Conservation (phyloP, 1,140 invertebrate genomes). For the Ceratina calcarata region DNA sequence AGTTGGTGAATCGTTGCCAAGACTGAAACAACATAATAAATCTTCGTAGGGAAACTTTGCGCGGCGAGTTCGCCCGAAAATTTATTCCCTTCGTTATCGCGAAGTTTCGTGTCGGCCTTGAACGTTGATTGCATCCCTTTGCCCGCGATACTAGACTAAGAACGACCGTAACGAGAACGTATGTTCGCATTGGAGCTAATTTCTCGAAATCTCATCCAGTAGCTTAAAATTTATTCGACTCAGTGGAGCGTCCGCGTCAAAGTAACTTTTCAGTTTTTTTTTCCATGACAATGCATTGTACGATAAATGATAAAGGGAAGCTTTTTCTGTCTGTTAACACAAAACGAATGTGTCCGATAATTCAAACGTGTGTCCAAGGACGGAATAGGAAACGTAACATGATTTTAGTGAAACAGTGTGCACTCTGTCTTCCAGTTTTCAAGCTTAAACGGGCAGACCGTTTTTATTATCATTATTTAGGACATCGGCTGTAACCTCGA, state of each 20-base stretch:
- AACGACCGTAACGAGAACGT: not conserved
- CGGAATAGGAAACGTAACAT: slow-evolving; percentile 44
- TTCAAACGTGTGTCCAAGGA: slow-evolving; percentile 61
- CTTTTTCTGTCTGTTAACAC: not conserved
- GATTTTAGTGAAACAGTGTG: slow-evolving; percentile 61
- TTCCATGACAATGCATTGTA: not conserved
- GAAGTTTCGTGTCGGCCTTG: slow-evolving; percentile 52
- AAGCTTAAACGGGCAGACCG: slow-evolving; percentile 23
- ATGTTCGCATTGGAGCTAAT: not conserved
- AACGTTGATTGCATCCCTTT: slow-evolving; percentile 44
- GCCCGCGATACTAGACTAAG: slow-evolving; percentile 7
- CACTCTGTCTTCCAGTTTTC: slow-evolving; percentile 36
- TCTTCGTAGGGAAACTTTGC: slow-evolving; percentile 53
- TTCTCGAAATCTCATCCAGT: not conserved
- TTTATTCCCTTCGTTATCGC: slow-evolving; percentile 62
- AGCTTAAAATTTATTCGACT: not conserved
- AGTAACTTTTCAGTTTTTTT: not conserved
- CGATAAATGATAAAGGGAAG: no score
- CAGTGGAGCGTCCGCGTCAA: not conserved
- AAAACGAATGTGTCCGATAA: slow-evolving; percentile 35
- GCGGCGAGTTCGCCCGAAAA: slow-evolving; percentile 51
- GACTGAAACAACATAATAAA: slow-evolving; percentile 49
- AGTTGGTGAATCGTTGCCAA: slow-evolving; percentile 51
- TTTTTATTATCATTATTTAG: not conserved
- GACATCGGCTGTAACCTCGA: not conserved